A percentile compares a stretch with the other conserved stretches of the same genome.
These are phyloP conservation scores for Clostera curtula DNA, from an alignment of 2,888 invertebrate genomes.

Conservation along the genomic window DNA sequence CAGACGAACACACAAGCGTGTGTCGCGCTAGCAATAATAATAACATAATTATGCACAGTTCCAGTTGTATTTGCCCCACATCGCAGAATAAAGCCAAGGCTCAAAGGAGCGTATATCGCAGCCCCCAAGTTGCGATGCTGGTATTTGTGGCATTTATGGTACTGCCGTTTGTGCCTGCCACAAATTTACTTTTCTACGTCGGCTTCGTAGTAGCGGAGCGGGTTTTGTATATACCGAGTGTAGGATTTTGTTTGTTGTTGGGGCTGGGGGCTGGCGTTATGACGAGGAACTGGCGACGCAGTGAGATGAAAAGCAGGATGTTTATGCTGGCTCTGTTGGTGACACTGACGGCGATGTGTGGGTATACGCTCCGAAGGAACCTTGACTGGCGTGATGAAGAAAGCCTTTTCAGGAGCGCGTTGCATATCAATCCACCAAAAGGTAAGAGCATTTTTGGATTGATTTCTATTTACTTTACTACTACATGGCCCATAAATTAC, in stretches of 20 bases:
- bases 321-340: conserved; percentile 68
- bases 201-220: conserved; percentile 98
- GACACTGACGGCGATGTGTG: conserved; percentile 80
- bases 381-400: conserved; percentile 96
- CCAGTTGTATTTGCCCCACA: conserved; percentile 60
- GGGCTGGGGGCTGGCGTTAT: conserved; percentile 79
- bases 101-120: conserved; percentile 47
- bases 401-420: conserved; percentile 91
- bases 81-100: conserved; percentile 41
- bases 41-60: conserved; percentile 74
- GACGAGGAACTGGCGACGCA: conserved; percentile 59
- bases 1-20: conserved; percentile 79
- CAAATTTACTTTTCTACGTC: conserved; percentile 97
- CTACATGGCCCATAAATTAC: too few relatives aligned
- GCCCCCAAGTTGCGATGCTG: conserved; percentile 64
- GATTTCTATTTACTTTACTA: too few relatives aligned
- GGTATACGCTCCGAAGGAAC: conserved; percentile 87
- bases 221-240: conserved; percentile 95
- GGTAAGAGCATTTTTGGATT: conserved; percentile 72
- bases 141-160: conserved; percentile 85
- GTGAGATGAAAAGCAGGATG: conserved; percentile 53
- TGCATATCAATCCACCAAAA: conserved; percentile 97
- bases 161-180: conserved; percentile 95
- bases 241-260: conserved; percentile 93
- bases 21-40: conserved; percentile 84